phyloP scores from a whole-genome alignment of 1,140 invertebrate genomes.

The Drosophila micromelanica region DNA sequence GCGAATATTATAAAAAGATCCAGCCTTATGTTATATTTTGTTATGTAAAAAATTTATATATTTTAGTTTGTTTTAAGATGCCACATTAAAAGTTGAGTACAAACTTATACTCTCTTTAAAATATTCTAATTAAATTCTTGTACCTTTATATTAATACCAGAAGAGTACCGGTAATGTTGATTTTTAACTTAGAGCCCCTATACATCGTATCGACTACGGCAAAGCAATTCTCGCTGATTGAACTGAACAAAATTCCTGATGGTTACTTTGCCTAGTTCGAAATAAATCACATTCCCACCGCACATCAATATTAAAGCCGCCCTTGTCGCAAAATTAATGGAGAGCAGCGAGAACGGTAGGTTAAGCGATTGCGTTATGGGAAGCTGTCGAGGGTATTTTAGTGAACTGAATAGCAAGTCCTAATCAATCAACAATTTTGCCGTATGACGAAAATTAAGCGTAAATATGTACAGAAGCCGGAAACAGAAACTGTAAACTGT shows the following conservation, averaged over 20 bases:
- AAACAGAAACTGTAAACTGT: background rate
- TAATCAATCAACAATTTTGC: conserved; percentile 46
- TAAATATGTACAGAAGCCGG: conserved; percentile 31
- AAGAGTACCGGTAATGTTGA: conserved; percentile 1
- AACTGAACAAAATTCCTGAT: conserved; percentile 22
- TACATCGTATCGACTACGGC: conserved; percentile 37
- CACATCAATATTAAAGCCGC: conserved; percentile 40
- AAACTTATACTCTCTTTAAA: no score
- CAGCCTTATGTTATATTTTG: no score
- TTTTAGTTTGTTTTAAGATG: no score
- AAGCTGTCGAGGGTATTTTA: conserved; percentile 1
- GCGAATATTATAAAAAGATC: no score
- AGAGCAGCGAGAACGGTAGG: background rate
- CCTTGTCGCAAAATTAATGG: background rate
- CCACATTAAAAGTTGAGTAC: no score
- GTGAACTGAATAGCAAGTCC: conserved; percentile 31
- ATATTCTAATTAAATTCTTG: background rate
- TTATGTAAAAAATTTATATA: no score
- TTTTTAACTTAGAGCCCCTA: conserved; percentile 31
- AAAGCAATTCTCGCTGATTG: conserved; percentile 26
- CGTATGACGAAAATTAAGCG: conserved; percentile 30
- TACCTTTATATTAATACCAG: background rate
- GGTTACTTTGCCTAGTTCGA: conserved; percentile 18
- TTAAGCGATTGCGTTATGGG: background rate
- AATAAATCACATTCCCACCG: conserved; percentile 48